phyloP scores from a whole-genome alignment of 2,113 vertebrate species.

The Uria aalge region DNA sequence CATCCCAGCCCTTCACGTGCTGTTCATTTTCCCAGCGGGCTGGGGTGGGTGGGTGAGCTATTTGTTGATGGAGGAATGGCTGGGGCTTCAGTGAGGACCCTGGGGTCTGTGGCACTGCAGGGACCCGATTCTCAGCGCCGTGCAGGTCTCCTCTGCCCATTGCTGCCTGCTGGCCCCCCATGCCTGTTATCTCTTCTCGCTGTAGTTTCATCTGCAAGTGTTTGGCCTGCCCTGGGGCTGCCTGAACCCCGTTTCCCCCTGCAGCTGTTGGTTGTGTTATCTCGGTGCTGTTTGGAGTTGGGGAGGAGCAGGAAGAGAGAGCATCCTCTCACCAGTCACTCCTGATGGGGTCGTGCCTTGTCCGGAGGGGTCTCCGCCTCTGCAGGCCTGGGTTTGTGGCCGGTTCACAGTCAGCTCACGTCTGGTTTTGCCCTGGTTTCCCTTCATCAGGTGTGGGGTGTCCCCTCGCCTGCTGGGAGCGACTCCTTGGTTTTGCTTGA shows the following conservation, averaged over 20 bases:
- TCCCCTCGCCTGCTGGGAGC: background rate
- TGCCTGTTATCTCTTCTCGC: background rate
- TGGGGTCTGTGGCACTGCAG: fast-evolving
- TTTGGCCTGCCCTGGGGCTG: background rate
- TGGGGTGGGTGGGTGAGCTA: background rate
- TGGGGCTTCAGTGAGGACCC: background rate
- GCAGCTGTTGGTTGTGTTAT: background rate
- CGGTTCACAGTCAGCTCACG: background rate
- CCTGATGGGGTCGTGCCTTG: background rate
- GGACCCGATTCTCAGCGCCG: background rate
- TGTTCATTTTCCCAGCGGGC: background rate
- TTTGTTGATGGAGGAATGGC: background rate
- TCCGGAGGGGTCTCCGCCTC: background rate
- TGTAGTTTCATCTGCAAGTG: background rate
- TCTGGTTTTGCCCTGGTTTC: background rate
- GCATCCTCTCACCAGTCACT: background rate
- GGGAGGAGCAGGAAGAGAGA: background rate
- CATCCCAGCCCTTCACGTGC: background rate
- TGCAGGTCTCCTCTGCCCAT: background rate
- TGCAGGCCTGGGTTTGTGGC: background rate
- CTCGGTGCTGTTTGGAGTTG: background rate
- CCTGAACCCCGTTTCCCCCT: fast-evolving
- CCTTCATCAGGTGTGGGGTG: fast-evolving
- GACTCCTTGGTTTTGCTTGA: background rate
- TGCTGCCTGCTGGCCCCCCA: fast-evolving